A percentile compares a stretch with the other conserved stretches of the same genome.
phyloP scores from a whole-genome alignment of 2,113 vertebrate species.

The Lasiurus cinereus region DNA sequence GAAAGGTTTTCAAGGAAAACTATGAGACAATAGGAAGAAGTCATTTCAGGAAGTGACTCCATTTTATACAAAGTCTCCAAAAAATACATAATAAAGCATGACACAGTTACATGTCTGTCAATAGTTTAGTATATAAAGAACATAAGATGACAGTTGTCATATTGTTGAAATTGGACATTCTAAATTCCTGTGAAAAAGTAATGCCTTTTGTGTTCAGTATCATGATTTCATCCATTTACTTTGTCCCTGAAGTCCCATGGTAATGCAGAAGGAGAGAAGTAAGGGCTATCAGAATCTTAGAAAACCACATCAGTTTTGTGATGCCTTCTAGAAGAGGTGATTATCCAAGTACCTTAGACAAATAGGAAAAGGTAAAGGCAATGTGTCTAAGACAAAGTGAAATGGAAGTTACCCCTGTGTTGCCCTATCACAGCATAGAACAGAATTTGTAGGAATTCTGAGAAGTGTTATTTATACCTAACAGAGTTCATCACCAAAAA shows the following conservation, averaged over 20 bases:
- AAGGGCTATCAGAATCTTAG: neutral
- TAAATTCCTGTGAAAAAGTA: neutral
- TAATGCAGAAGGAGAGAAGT: neutral
- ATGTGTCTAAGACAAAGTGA: neutral
- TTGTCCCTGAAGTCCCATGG: neutral
- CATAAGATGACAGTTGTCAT: neutral
- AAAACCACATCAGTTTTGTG: neutral
- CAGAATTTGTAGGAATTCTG: neutral
- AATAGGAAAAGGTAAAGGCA: neutral
- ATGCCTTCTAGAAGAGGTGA: neutral
- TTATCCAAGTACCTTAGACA: neutral
- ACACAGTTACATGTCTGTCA: neutral
- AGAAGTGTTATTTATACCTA: neutral
- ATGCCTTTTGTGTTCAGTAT: neutral
- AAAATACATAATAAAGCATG: neutral
- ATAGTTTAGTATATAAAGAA: neutral
- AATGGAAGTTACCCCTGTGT: neutral
- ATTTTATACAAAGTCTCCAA: neutral
- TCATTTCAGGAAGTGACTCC: neutral
- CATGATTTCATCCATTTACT: conserved; percentile 3
- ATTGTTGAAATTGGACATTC: neutral
- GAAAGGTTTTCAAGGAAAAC: neutral
- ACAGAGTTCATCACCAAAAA: conserved; percentile 17
- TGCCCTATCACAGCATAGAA: neutral
- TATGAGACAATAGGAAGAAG: neutral